Evolutionary conservation across 1,140 invertebrate species (phyloP).

Genomic region (Apis dorsata): DNA sequence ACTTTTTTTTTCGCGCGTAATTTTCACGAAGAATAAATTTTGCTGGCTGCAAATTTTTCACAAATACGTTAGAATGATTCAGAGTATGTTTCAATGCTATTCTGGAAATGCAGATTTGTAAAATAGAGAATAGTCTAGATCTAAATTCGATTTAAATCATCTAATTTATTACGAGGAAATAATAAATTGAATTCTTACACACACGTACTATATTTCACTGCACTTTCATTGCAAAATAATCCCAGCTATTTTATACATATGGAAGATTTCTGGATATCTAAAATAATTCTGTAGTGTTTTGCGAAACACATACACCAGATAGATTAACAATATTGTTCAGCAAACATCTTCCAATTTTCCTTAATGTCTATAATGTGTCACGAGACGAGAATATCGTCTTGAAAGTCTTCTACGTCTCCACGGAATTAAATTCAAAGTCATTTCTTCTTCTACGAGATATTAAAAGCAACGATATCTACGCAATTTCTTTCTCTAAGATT

Average conservation of each 20-base stretch:
- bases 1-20: not conserved
- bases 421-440: not conserved
- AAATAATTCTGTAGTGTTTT: no score
- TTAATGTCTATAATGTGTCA: not conserved
- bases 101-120: no score
- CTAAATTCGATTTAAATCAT: no score
- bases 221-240: no score
- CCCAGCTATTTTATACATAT: no score
- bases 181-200: no score
- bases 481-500: not conserved
- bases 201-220: no score
- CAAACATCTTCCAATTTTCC: not conserved
- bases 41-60: not conserved
- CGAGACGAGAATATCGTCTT: not conserved
- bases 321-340: not conserved
- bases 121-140: no score
- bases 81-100: not conserved
- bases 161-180: no score
- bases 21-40: not conserved
- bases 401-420: not conserved
- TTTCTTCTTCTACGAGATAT: not conserved
- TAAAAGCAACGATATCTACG: not conserved
- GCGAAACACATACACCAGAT: not conserved
- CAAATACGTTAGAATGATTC: not conserved
- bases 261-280: no score